Conservation (phyloP, 2,888 invertebrate genomes). For the Glaucopsyche alexis region DNA sequence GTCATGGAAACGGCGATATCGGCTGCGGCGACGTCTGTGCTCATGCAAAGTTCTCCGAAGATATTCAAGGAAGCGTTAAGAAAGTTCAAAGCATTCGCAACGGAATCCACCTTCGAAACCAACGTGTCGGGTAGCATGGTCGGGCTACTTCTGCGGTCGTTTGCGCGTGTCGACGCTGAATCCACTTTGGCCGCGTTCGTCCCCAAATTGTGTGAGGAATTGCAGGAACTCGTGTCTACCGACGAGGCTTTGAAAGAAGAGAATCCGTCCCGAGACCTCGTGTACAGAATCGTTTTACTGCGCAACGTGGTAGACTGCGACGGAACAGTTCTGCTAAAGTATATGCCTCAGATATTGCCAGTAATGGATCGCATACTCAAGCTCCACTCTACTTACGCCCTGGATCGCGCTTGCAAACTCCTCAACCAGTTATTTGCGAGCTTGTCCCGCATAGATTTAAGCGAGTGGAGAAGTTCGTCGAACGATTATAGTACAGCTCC, state of each 20-base stretch:
- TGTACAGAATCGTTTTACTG: conserved; percentile 87
- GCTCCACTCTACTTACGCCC: conserved; percentile 84
- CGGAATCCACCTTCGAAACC: conserved; percentile 88
- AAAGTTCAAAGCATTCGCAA: conserved; percentile 87
- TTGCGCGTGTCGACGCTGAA: conserved; percentile 83
- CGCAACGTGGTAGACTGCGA: conserved; percentile 85
- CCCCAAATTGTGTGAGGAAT: conserved; percentile 84
- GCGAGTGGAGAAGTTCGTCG: conserved; percentile 82
- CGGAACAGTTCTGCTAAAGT: conserved; percentile 82
- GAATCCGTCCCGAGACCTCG: conserved; percentile 86
- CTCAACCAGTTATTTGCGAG: conserved; percentile 80
- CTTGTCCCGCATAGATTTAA: conserved; percentile 81
- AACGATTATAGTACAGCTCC: conserved; percentile 82
- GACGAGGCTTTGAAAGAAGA: conserved; percentile 87
- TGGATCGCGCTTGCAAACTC: conserved; percentile 81
- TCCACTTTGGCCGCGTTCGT: conserved; percentile 86
- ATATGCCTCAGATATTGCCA: conserved; percentile 81
- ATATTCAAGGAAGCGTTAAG: conserved; percentile 84
- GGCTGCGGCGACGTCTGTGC: conserved; percentile 83
- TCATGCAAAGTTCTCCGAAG: conserved; percentile 86
- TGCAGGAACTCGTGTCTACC: conserved; percentile 81
- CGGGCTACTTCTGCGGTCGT: conserved; percentile 85
- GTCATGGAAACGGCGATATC: conserved; percentile 85
- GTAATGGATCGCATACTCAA: conserved; percentile 86
- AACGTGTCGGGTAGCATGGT: conserved; percentile 91